phyloP scores from a whole-genome alignment of 1,140 invertebrate species.

The Spodoptera frugiperda region DNA sequence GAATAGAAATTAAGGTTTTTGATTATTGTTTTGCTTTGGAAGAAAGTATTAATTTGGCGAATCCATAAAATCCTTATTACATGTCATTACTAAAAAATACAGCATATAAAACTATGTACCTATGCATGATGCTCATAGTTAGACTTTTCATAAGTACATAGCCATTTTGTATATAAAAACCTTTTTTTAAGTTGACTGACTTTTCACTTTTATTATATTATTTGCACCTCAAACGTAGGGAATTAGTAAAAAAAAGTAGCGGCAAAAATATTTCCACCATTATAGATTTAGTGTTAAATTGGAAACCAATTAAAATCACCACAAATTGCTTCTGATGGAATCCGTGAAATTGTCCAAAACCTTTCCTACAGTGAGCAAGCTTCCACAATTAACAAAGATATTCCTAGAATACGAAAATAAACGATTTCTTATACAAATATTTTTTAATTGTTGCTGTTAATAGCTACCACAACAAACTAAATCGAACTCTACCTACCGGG shows the following conservation, averaged over 20 bases:
- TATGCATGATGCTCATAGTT: too few species aligned
- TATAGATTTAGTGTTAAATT: background rate
- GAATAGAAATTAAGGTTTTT: background rate
- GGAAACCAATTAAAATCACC: constrained; percentile 13
- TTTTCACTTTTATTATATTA: too few species aligned
- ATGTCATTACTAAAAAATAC: too few species aligned
- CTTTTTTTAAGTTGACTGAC: too few species aligned
- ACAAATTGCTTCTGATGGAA: constrained; percentile 30
- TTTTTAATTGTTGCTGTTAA: background rate
- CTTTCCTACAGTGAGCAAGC: background rate
- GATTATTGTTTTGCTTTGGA: too few species aligned
- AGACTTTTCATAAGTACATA: too few species aligned
- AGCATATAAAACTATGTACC: too few species aligned
- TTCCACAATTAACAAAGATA: background rate
- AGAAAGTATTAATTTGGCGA: too few species aligned
- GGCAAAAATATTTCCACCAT: background rate
- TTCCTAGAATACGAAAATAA: background rate
- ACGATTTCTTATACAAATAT: background rate
- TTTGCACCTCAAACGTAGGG: too few species aligned
- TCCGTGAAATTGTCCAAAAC: constrained; percentile 15
- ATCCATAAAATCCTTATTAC: too few species aligned
- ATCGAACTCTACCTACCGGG: background rate
- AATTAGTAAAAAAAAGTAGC: background rate
- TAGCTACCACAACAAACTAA: too few species aligned
- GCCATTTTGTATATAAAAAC: too few species aligned